Conservation (phyloP, 2,113 vertebrate species). For the Rhea pennata region DNA sequence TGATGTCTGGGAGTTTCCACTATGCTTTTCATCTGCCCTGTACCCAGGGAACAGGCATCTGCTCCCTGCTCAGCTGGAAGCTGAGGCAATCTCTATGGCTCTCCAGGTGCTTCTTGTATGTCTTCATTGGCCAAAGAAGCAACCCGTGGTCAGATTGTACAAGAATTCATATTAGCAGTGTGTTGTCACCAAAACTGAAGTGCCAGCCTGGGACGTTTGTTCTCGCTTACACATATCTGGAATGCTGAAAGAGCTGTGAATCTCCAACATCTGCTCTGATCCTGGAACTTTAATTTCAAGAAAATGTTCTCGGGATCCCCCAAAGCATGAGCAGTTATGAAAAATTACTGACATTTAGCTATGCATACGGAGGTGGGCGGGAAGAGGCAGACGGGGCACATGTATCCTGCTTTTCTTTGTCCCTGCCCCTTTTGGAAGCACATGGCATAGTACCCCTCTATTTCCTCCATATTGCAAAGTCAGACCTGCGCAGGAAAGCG, state of each 20-base stretch:
- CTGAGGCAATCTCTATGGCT: neutral
- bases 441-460: neutral
- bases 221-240: neutral
- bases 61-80: neutral
- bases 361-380: neutral
- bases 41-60: too few relatives aligned
- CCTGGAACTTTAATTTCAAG: fast-evolving
- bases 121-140: neutral
- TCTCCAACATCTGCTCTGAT: neutral
- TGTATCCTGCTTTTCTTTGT: neutral
- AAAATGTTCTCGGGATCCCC: neutral
- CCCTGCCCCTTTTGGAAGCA: fast-evolving
- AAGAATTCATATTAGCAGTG: fast-evolving
- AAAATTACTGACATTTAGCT: neutral
- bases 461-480: neutral
- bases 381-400: neutral
- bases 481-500: neutral
- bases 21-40: neutral
- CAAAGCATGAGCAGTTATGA: neutral
- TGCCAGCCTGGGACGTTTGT: neutral
- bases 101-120: neutral
- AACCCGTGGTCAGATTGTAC: neutral
- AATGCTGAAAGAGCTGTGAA: neutral
- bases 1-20: too few relatives aligned
- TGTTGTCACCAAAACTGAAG: neutral